Evolutionary conservation across 2,888 invertebrate species (phyloP), one percentile per base, ranked within the genome.

Genomic region (Andrena fulva): DNA sequence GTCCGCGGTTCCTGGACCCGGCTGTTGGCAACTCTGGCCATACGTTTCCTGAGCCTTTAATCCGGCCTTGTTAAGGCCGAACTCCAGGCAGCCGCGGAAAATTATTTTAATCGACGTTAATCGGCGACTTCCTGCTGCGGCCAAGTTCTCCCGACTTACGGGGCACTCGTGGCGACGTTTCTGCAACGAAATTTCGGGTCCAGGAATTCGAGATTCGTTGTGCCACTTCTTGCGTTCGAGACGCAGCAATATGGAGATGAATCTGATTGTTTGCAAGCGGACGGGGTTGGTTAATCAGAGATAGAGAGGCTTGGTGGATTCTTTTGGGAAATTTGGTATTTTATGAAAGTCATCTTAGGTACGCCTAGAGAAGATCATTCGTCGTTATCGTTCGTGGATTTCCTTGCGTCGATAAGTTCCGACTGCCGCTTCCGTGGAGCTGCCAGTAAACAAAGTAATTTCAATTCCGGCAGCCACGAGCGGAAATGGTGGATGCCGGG

Each of bases 361-460:
- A 16, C 16, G 42, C 42, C 16, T 42, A 42, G 42, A 16, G 42
- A 42, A 42, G 42, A 42, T 16, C 16, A 42, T 42, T 42, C 42
- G 16, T 16, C 16, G 42, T 42, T 42, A 16, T 42, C 42, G 16
- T 42, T 16, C 42, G 42, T 42, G 42, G 31, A 67, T 52, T 67
- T 52, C 29, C 48, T 50, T 66, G 66, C 67, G n/a, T 67, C 67
- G 10, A 56, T 56, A 24, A 27, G 48, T 3, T n/a, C 42, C 42
- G 42, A 42, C 16, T 16, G 4, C 42, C 42, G 42, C 4, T 42
- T 42, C 42, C 42, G 42, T 5, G 42, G 42, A 42, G 42, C 31
- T 20, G 12, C 54, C 35, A 54, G 52, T 59, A 73, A 76, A 86
- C 73, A 48, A 68, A 77, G 79, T 79, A 87, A 86, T 85, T 69